Conservation (phyloP, 2,888 invertebrate genomes). For the Calliphora vomitoria region DNA sequence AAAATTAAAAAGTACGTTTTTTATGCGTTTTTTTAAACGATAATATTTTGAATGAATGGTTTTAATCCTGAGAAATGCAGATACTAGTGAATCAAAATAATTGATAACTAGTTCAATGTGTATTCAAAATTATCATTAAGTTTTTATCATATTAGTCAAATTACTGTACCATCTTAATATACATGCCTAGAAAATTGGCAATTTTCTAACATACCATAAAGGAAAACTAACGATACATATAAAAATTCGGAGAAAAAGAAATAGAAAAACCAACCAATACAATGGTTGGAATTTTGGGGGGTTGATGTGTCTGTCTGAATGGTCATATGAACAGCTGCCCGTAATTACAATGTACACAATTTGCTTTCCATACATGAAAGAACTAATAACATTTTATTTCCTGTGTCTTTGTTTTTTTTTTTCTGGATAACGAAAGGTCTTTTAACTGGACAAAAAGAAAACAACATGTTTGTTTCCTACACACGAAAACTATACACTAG, state of each 20-base stretch:
- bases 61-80: no score
- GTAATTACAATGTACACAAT: slow-evolving; percentile 48
- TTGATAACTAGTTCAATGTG: no score
- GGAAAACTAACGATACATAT: slow-evolving; percentile 36
- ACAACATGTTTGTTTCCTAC: background rate
- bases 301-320: background rate
- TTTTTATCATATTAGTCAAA: no score
- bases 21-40: no score
- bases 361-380: slow-evolving; percentile 9
- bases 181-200: slow-evolving; percentile 18
- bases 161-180: background rate
- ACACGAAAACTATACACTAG: slow-evolving; percentile 1
- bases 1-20: no score
- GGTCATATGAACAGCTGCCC: slow-evolving; percentile 26
- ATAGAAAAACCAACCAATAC: slow-evolving; percentile 1
- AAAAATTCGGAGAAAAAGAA: background rate
- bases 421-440: slow-evolving; percentile 8
- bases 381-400: slow-evolving; percentile 39
- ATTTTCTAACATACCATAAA: slow-evolving; percentile 19
- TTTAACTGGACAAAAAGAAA: background rate
- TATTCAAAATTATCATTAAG: background rate
- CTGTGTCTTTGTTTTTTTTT: background rate
- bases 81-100: no score
- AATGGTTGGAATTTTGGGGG: no score
- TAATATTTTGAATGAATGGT: no score